A percentile compares a stretch with the other conserved stretches of the same genome.
Conservation (phyloP, 2,888 invertebrate species). For the Cataglyphis rosenhaueri region DNA sequence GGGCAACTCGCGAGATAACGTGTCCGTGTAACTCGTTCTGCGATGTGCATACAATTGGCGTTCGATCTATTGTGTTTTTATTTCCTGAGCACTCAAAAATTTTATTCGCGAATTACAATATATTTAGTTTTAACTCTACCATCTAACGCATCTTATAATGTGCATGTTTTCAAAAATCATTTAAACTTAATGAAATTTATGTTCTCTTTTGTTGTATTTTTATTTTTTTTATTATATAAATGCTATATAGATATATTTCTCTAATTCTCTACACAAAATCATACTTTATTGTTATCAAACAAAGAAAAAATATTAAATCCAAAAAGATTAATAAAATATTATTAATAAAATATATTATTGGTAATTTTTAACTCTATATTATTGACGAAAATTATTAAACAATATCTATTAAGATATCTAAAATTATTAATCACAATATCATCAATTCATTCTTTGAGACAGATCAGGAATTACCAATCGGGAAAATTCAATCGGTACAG, state of each 20-base stretch:
- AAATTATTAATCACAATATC: not conserved
- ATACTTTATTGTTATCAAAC: not conserved
- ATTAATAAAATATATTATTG: not conserved
- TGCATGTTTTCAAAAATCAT: not conserved
- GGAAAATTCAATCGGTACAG: conserved; percentile 9
- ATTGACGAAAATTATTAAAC: conserved; percentile 22
- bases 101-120: not conserved
- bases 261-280: not conserved
- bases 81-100: conserved; percentile 1
- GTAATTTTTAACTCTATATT: not conserved
- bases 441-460: not conserved
- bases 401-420: not conserved
- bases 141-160: not conserved
- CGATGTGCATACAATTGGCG: conserved; percentile 30
- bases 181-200: not conserved
- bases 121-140: not conserved
- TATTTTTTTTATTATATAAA: not conserved
- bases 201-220: not conserved
- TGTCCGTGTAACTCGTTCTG: conserved; percentile 22
- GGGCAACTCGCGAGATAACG: conserved; percentile 43
- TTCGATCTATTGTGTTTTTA: conserved; percentile 10
- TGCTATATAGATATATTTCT: not conserved
- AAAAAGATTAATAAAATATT: not conserved
- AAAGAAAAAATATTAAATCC: not conserved
- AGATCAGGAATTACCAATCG: not conserved